Evolutionary conservation across 2,888 invertebrate genomes (phyloP).

Genomic region (Chloroclystis v-ata): DNA sequence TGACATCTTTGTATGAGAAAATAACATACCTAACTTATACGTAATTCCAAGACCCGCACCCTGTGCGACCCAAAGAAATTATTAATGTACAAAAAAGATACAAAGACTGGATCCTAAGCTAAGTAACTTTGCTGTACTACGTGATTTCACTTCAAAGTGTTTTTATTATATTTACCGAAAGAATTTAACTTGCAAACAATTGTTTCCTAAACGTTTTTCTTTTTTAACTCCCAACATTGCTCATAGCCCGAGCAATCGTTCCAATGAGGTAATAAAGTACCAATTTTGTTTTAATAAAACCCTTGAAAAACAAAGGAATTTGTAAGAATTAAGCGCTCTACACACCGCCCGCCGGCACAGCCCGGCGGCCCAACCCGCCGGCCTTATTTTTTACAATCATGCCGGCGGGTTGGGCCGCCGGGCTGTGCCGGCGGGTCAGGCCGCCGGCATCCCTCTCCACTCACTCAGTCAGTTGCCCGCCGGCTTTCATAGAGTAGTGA

Average conservation of each 20-base stretch:
- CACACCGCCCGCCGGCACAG: too few species aligned
- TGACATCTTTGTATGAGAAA: conserved; percentile 62
- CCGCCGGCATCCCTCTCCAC: too few species aligned
- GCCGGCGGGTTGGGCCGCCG: too few species aligned
- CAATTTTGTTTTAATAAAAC: conserved; percentile 39
- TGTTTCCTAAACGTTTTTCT: conserved; percentile 40
- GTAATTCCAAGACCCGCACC: conserved; percentile 50
- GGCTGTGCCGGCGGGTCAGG: too few species aligned
- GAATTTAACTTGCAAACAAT: conserved; percentile 54
- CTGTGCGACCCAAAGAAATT: conserved; percentile 57
- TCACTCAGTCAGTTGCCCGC: too few species aligned
- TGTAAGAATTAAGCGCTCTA: too few species aligned
- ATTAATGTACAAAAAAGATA: conserved; percentile 65
- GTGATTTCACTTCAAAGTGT: conserved; percentile 63
- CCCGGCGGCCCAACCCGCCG: too few species aligned
- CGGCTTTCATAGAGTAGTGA: too few species aligned
- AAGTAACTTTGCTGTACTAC: conserved; percentile 56
- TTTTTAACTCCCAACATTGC: conserved; percentile 39
- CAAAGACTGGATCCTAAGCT: conserved; percentile 55
- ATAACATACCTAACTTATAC: conserved; percentile 56
- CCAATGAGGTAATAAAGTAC: conserved; percentile 44
- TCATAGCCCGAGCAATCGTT: conserved; percentile 43
- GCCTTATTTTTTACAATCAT: too few species aligned
- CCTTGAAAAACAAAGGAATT: conserved; percentile 36
- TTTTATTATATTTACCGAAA: conserved; percentile 47